Evolutionary conservation across 2,797 vertebrate species (phyloP).

Genomic region (Pseudomugil gertrudae): DNA sequence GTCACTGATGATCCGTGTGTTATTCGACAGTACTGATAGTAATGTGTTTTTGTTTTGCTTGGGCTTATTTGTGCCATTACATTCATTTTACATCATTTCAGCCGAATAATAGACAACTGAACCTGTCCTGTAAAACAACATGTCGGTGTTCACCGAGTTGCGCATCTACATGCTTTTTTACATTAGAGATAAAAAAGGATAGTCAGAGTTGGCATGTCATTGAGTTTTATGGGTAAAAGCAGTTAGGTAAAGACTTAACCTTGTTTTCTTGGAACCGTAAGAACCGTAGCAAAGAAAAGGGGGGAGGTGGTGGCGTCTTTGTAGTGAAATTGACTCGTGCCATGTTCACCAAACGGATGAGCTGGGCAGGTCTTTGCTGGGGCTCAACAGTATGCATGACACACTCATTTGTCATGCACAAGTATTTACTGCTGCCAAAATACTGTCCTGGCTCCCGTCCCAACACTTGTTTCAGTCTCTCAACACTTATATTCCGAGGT

Average conservation of each 20-base stretch:
- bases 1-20: too few relatives aligned
- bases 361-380: constrained; percentile 45
- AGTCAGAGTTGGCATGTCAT: too few relatives aligned
- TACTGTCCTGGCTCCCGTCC: constrained; percentile 63
- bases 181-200: too few relatives aligned
- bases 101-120: too few relatives aligned
- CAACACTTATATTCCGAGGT: constrained; percentile 46
- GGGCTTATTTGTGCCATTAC: too few relatives aligned
- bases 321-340: constrained; percentile 69
- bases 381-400: constrained; percentile 61
- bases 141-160: too few relatives aligned
- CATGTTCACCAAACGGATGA: constrained; percentile 63
- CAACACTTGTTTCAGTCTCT: constrained; percentile 57
- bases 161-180: too few relatives aligned
- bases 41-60: too few relatives aligned
- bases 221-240: background rate
- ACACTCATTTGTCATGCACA: constrained; percentile 75
- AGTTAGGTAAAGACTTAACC: constrained; percentile 34
- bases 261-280: constrained; percentile 19
- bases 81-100: too few relatives aligned
- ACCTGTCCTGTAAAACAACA: too few relatives aligned
- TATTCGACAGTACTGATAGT: too few relatives aligned
- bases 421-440: constrained; percentile 64
- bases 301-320: constrained; percentile 45
- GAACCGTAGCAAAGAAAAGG: background rate